phyloP scores from a whole-genome alignment of 2,113 vertebrate genomes.

The Macrotis lagotis region DNA sequence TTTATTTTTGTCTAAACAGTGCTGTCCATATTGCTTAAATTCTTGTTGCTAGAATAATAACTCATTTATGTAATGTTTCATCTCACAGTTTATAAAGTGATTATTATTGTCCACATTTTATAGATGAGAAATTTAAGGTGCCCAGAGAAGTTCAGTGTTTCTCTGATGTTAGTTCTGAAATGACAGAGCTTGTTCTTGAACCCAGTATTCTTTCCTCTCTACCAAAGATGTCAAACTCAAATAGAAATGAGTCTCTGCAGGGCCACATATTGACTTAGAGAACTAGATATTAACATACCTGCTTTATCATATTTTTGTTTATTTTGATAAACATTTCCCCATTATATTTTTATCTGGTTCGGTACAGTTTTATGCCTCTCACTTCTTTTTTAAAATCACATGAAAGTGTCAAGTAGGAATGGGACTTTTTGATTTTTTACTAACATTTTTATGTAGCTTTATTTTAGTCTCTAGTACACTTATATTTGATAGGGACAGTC shows the following conservation, averaged over 20 bases:
- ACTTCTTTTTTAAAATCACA: neutral
- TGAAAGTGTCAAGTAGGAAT: neutral
- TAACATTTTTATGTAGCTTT: neutral
- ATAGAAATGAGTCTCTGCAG: neutral
- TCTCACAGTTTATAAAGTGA: conserved; percentile 34
- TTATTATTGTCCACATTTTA: neutral
- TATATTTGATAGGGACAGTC: conserved; percentile 32
- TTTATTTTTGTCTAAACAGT: neutral
- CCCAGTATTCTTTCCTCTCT: neutral
- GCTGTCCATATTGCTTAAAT: neutral
- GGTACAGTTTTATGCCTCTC: too few species aligned
- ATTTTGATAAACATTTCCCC: conserved; percentile 11
- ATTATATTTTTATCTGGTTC: conserved; percentile 15
- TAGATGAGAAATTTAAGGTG: neutral
- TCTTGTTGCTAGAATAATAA: neutral
- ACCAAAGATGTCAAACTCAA: neutral
- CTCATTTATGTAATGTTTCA: neutral
- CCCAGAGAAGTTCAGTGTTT: neutral
- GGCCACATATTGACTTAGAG: neutral
- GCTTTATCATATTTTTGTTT: conserved; percentile 1
- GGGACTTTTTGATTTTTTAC: neutral
- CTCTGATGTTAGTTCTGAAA: neutral
- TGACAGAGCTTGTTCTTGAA: neutral
- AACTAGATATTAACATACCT: neutral
- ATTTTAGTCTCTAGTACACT: neutral